Evolutionary conservation across 2,888 invertebrate species (phyloP).

Genomic region (Limulus polyphemus): DNA sequence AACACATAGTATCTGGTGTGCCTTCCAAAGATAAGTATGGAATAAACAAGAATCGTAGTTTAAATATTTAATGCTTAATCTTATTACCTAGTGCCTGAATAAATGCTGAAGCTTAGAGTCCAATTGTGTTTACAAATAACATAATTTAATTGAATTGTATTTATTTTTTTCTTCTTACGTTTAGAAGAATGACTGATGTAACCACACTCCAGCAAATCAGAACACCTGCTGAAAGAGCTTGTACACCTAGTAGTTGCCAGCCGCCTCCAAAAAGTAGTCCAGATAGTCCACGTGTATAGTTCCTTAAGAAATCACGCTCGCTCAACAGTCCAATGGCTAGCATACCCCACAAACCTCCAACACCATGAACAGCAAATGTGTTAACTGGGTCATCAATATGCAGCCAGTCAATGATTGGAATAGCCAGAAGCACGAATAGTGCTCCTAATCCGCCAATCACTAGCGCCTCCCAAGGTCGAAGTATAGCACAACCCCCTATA

Average conservation of each 20-base stretch:
- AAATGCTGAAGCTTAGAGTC: not conserved
- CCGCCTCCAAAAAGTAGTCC: constrained; percentile 50
- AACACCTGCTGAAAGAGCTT: constrained; percentile 57
- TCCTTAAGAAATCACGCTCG: constrained; percentile 64
- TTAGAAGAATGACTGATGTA: constrained; percentile 54
- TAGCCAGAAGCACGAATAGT: constrained; percentile 22
- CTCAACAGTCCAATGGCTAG: constrained; percentile 80
- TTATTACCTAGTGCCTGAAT: too few relatives aligned
- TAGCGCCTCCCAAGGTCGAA: constrained; percentile 32
- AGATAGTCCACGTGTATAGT: constrained; percentile 49
- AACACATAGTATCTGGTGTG: too few relatives aligned
- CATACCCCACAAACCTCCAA: constrained; percentile 50
- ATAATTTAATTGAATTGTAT: not conserved
- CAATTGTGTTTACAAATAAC: constrained; percentile 43
- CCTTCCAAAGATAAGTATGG: too few relatives aligned
- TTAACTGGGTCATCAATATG: constrained; percentile 34
- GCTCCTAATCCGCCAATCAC: constrained; percentile 32
- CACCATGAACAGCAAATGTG: constrained; percentile 30
- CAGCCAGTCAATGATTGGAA: constrained; percentile 26
- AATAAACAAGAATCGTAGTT: too few relatives aligned
- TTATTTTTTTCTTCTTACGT: constrained; percentile 10
- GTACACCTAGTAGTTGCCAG: constrained; percentile 71
- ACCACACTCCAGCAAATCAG: constrained; percentile 59
- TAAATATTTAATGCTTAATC: too few relatives aligned
- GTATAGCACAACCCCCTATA: constrained; percentile 31